phyloP scores from a whole-genome alignment of 37 sponge, comb jelly and placozoan species.

The Beroe ovata region DNA sequence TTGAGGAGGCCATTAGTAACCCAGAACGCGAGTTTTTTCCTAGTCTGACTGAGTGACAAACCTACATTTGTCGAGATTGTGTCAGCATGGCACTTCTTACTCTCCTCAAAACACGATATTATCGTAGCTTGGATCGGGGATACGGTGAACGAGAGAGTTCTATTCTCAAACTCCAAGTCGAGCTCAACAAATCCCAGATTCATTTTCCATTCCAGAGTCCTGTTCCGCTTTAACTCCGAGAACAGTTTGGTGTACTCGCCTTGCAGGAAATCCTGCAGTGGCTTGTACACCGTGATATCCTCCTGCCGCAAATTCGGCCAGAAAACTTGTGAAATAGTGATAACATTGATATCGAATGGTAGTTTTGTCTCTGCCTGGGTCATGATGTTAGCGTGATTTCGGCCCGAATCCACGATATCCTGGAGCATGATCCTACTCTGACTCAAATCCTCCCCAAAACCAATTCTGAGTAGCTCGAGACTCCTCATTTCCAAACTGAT shows the following conservation, averaged over 20 bases:
- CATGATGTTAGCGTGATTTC: conserved; percentile 71
- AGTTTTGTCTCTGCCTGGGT: conserved; percentile 7
- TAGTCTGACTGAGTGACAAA: conserved; percentile 68
- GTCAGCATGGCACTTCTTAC: conserved; percentile 54
- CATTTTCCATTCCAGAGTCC: conserved; percentile 87
- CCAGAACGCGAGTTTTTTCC: conserved; percentile 83
- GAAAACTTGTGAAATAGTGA: conserved; percentile 85
- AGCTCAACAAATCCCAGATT: conserved; percentile 82
- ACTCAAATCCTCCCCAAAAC: conserved; percentile 89
- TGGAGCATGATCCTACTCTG: conserved; percentile 95
- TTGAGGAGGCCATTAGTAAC: conserved; percentile 79
- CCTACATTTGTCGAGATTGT: conserved; percentile 62
- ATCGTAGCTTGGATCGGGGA: conserved; percentile 85
- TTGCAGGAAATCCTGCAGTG: conserved; percentile 71
- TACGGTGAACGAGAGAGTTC: conserved; percentile 74
- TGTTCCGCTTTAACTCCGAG: conserved; percentile 74
- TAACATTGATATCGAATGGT: conserved; percentile 71
- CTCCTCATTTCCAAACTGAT: conserved; percentile 76
- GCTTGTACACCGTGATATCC: conserved; percentile 75
- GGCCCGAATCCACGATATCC: conserved; percentile 84
- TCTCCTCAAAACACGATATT: conserved; percentile 78
- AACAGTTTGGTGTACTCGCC: conserved; percentile 70
- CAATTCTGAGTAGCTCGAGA: conserved; percentile 81
- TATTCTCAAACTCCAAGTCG: conserved; percentile 76
- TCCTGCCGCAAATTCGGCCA: conserved; percentile 90